Percentiles rank a stretch among this genome's conserved stretches.
These are phyloP conservation scores for Biston betularia DNA, from an alignment of 2,888 invertebrate genomes.

Conservation along the genomic window DNA sequence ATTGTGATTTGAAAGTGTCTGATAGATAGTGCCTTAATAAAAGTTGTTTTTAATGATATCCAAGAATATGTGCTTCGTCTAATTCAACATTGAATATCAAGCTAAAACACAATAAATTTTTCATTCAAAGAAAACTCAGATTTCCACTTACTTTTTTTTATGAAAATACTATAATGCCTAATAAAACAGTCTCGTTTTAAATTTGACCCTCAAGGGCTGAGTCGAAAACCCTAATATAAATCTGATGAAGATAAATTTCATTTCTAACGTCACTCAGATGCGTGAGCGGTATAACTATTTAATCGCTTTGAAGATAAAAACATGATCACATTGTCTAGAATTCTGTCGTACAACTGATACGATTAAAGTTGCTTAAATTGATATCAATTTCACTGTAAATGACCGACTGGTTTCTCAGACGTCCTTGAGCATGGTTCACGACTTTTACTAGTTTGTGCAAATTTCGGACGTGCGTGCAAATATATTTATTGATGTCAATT, in stretches of 20 bases:
- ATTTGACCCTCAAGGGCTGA: slow-evolving; percentile 3
- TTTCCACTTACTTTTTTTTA: slow-evolving; percentile 1
- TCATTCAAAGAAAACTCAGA: not conserved
- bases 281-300: slow-evolving; percentile 17
- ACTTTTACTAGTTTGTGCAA: too few species aligned
- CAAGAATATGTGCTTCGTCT: too few species aligned
- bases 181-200: slow-evolving; percentile 2
- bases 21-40: too few species aligned
- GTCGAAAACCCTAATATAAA: slow-evolving; percentile 17
- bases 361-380: slow-evolving; percentile 1
- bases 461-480: too few species aligned
- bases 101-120: not conserved
- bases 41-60: too few species aligned
- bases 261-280: slow-evolving; percentile 13
- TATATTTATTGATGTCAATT: too few species aligned
- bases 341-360: slow-evolving; percentile 8
- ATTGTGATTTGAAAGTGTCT: too few species aligned
- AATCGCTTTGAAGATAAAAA: slow-evolving; percentile 12
- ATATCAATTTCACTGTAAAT: not conserved
- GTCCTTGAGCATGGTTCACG: too few species aligned
- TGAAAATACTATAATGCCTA: not conserved
- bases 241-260: slow-evolving; percentile 19
- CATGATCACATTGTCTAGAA: slow-evolving; percentile 12
- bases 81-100: not conserved
- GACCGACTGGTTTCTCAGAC: too few species aligned